Evolutionary conservation across 2,888 invertebrate genomes (phyloP), one percentile per base, ranked within the genome.

Genomic region (Agrilus mali): DNA sequence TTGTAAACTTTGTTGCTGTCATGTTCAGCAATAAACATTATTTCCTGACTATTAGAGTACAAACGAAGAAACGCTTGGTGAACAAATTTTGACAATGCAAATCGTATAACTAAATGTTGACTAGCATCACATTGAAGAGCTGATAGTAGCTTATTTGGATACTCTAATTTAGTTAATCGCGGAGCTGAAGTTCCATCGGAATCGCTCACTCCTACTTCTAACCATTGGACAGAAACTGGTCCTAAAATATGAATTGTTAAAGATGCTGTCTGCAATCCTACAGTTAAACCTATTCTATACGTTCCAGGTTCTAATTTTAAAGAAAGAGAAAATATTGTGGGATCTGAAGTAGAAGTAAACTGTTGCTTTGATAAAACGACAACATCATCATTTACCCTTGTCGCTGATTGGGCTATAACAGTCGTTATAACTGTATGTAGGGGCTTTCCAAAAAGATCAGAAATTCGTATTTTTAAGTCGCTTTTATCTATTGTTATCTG

Each of bases 1-100:
- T 88, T 90, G 66, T 96, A 95, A 0, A 78, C 69, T 41, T 60
- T 51, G 58, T 80, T 79, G 48, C 70, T 70, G 60, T 94, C 94
- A 4, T 84, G 82, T 61, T 96, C 95, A 1, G 95, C 90, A 4
- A 97, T 86, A 64, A 92, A 96, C 55, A 94, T 82, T 39, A 93
- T 86, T 71, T 97, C 97, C 47, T 82, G 79, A 41, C 71, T 70
- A 13, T 69, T 67, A 53, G 85, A 77, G 33, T 76, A 75, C 36
- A 95, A 73, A 39, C 86, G 76, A 20, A 94, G 78, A 65, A 95
- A 95, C 0, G 88, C 86, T 67, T 93, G 90, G 63, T 89, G 88
- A 36, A 87, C 84, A 33, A 75, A 67, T 59, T 90, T 78, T 0
- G 82, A 66, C 12, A 96, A 70, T 1, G 74, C 68, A 63, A 93